phyloP scores from a whole-genome alignment of 35 echinoderm and acorn worm species.

The Eucidaris tribuloides region DNA sequence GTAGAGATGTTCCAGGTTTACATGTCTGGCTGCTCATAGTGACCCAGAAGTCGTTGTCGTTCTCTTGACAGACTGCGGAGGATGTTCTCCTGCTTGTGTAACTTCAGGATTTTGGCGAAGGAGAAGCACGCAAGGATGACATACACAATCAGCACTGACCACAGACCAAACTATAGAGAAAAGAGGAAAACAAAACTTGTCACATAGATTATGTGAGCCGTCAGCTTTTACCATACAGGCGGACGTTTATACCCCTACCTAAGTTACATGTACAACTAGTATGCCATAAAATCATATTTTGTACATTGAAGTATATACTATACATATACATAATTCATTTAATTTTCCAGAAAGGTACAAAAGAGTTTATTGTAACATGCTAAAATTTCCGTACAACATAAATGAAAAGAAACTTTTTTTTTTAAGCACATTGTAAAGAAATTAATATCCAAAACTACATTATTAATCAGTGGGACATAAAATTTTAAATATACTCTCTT shows the following conservation, averaged over 20 bases:
- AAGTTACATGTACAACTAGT: neutral
- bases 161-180: constrained; percentile 79
- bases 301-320: neutral
- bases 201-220: too few relatives aligned
- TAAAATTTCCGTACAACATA: too few relatives aligned
- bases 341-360: neutral
- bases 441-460: too few relatives aligned
- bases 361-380: too few relatives aligned
- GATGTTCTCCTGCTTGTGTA: constrained; percentile 81
- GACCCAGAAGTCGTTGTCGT: constrained; percentile 63
- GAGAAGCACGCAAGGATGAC: constrained; percentile 41
- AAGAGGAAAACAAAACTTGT: neutral
- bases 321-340: neutral
- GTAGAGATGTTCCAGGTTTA: too few relatives aligned
- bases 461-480: too few relatives aligned
- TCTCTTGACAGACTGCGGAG: constrained; percentile 72
- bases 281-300: neutral
- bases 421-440: too few relatives aligned
- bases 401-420: too few relatives aligned
- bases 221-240: too few relatives aligned
- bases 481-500: too few relatives aligned
- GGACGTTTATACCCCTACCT: neutral
- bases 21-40: constrained; percentile 60
- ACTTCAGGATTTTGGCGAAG: constrained; percentile 56
- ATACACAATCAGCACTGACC: constrained; percentile 50